Evolutionary conservation across 1,140 invertebrate species (phyloP).

Genomic region (Anadara kagoshimensis): DNA sequence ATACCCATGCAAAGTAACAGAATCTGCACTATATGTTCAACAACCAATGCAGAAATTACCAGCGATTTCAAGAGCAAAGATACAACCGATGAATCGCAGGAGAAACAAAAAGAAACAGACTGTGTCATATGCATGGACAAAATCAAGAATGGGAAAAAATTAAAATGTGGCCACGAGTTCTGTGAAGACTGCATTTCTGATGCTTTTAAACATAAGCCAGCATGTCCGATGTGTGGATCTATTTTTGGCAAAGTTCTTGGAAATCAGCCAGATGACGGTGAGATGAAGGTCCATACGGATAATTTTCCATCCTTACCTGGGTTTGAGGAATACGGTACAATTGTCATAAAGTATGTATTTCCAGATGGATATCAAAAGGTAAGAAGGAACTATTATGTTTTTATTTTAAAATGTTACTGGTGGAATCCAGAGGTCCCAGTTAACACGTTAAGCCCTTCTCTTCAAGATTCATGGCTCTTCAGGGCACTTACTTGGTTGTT

Average conservation of each 20-base stretch:
- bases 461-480: too few species aligned
- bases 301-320: slow-evolving; percentile 43
- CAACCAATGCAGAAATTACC: too few species aligned
- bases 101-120: background rate
- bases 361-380: slow-evolving; percentile 61
- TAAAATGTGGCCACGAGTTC: slow-evolving; percentile 56
- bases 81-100: too few species aligned
- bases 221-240: slow-evolving; percentile 61
- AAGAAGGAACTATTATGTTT: slow-evolving; percentile 1
- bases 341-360: slow-evolving; percentile 58
- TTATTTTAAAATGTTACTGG: too few species aligned
- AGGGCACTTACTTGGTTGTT: too few species aligned
- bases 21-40: too few species aligned
- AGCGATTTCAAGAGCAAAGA: too few species aligned
- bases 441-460: too few species aligned
- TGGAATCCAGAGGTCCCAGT: too few species aligned
- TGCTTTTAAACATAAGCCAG: slow-evolving; percentile 51
- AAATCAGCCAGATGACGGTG: slow-evolving; percentile 56
- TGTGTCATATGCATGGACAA: slow-evolving; percentile 23
- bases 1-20: too few species aligned
- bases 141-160: background rate
- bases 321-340: slow-evolving; percentile 44
- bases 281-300: slow-evolving; percentile 35
- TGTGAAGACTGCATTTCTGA: slow-evolving; percentile 51
- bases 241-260: slow-evolving; percentile 59